Evolutionary conservation across 2,113 vertebrate genomes (phyloP).

Genomic region (Balaenoptera acutorostrata): DNA sequence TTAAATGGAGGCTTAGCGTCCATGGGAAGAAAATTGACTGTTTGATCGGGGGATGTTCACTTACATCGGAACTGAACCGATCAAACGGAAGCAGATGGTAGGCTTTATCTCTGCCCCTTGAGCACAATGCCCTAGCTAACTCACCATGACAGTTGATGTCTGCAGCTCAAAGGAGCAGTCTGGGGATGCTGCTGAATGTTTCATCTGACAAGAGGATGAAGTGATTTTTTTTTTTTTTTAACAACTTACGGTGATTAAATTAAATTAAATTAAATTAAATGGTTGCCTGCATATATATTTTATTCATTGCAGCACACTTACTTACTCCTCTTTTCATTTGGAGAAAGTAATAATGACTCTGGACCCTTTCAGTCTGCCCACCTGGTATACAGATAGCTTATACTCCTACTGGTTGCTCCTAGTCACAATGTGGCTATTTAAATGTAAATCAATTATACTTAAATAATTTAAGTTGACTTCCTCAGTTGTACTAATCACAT

Average conservation of each 20-base stretch:
- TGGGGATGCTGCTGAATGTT: slow-evolving; percentile 68
- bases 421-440: neutral
- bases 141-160: slow-evolving; percentile 44
- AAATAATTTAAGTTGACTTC: neutral
- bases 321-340: neutral
- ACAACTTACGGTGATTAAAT: slow-evolving; percentile 65
- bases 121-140: slow-evolving; percentile 66
- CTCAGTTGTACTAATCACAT: neutral
- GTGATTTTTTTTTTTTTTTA: slow-evolving; percentile 37
- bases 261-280: slow-evolving; percentile 77
- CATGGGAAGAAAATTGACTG: neutral
- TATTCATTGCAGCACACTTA: slow-evolving; percentile 33
- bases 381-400: neutral
- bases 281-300: slow-evolving; percentile 52
- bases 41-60: slow-evolving; percentile 57
- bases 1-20: neutral
- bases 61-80: neutral
- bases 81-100: slow-evolving; percentile 72
- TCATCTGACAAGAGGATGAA: slow-evolving; percentile 64
- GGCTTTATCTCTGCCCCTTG: slow-evolving; percentile 38
- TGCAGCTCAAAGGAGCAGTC: slow-evolving; percentile 47
- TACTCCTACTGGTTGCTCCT: neutral
- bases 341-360: neutral
- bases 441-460: neutral
- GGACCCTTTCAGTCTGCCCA: neutral